phyloP scores from a whole-genome alignment of 2,113 vertebrate genomes.

The Chrysochloris asiatica region DNA sequence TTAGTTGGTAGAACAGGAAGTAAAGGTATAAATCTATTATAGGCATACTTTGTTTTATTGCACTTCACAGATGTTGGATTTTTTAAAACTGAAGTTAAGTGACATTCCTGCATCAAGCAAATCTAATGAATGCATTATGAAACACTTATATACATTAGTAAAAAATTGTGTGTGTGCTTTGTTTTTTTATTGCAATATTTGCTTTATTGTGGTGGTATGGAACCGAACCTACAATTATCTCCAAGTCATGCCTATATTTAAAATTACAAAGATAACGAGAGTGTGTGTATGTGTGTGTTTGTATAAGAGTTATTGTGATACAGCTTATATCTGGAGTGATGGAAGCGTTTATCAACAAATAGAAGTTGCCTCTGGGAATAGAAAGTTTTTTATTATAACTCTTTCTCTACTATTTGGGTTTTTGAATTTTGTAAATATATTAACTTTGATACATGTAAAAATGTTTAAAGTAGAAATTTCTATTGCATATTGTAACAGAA shows the following conservation, averaged over 20 bases:
- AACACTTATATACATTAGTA: no score
- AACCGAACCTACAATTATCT: no score
- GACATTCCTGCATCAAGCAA: no score
- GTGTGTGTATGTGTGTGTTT: no score
- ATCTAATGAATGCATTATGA: no score
- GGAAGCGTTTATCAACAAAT: background rate
- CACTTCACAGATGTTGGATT: no score
- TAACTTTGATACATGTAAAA: background rate
- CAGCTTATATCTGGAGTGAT: background rate
- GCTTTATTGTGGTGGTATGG: no score
- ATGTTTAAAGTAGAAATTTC: conserved; percentile 16
- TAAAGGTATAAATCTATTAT: background rate
- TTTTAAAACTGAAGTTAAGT: no score
- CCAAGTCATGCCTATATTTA: background rate
- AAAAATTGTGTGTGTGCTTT: no score
- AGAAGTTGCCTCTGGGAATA: background rate
- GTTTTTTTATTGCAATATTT: no score
- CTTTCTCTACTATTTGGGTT: background rate
- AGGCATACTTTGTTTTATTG: no score
- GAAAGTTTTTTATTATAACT: background rate
- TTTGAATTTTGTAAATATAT: background rate
- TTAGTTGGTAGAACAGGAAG: background rate
- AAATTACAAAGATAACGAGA: background rate
- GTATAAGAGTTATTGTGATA: no score
- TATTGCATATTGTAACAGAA: background rate